These are phyloP conservation scores for Riparia riparia DNA, from an alignment of 2,113 vertebrate species.

Conservation along the genomic window DNA sequence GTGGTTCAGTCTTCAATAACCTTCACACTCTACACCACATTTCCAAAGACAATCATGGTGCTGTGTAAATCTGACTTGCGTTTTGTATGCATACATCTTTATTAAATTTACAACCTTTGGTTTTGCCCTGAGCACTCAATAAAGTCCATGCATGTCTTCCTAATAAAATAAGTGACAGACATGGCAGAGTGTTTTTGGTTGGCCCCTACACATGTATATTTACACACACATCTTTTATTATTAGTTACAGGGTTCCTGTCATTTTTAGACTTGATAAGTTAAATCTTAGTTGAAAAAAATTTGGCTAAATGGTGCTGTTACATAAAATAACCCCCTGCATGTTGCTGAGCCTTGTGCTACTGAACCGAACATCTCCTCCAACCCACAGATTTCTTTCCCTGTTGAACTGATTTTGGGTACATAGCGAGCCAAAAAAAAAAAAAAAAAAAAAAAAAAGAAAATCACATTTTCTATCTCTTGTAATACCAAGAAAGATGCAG, in stretches of 20 bases:
- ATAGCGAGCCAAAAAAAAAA: not conserved
- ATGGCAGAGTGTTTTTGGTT: not conserved
- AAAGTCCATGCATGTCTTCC: not conserved
- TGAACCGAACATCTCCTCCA: not conserved
- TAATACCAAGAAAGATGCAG: not conserved
- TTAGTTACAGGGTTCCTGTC: not conserved
- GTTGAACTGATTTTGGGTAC: not conserved
- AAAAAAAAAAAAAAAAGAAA: not conserved
- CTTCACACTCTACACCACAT: not conserved
- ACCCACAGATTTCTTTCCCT: not conserved
- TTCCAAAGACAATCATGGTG: accelerated
- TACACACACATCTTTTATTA: not conserved
- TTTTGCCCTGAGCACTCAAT: not conserved
- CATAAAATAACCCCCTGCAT: not conserved
- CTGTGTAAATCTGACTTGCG: not conserved
- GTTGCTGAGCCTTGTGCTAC: not conserved
- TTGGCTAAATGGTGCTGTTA: not conserved
- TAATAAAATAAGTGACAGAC: not conserved
- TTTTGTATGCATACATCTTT: not conserved
- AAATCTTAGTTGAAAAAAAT: not conserved
- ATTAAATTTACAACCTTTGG: not conserved
- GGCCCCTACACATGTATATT: not conserved
- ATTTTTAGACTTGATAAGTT: not conserved
- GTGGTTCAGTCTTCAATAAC: not conserved
- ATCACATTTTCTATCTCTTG: not conserved